These are phyloP conservation scores for Colinus virginianus DNA, from an alignment of 2,113 vertebrate species.

Conservation along the genomic window DNA sequence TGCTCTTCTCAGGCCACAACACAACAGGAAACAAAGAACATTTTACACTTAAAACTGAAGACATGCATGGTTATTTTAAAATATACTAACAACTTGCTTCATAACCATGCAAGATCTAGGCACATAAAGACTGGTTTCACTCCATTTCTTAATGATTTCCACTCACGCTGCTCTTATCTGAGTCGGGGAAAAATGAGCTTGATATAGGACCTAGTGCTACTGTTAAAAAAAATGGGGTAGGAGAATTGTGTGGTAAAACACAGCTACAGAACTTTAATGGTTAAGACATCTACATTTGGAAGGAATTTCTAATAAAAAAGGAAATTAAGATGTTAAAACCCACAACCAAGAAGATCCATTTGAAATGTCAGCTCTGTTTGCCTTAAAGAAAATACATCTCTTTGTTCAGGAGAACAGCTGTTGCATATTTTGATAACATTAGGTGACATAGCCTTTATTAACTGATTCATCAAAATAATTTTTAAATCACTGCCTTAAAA, in stretches of 20 bases:
- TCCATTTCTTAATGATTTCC: not conserved
- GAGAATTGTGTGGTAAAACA: not conserved
- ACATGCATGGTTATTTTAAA: not conserved
- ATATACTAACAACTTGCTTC: not conserved
- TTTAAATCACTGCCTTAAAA: not conserved
- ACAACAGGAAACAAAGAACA: slow-evolving; percentile 24
- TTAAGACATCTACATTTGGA: not conserved
- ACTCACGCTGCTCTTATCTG: not conserved
- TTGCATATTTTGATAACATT: not conserved
- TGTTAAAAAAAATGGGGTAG: not conserved
- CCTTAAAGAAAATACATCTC: not conserved
- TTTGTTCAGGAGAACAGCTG: not conserved
- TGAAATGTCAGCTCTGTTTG: not conserved
- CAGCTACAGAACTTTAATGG: not conserved
- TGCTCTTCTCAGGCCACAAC: not conserved
- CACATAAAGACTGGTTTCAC: not conserved
- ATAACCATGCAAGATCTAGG: not conserved
- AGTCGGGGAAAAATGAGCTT: not conserved
- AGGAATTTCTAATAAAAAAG: slow-evolving; percentile 2
- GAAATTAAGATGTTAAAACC: not conserved
- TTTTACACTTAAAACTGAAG: slow-evolving; percentile 26
- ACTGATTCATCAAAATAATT: not conserved
- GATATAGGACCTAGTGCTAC: not conserved
- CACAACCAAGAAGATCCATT: not conserved
- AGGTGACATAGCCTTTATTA: not conserved